phyloP scores from a whole-genome alignment of 2,888 invertebrate species.

The Eucera pruinosa region DNA sequence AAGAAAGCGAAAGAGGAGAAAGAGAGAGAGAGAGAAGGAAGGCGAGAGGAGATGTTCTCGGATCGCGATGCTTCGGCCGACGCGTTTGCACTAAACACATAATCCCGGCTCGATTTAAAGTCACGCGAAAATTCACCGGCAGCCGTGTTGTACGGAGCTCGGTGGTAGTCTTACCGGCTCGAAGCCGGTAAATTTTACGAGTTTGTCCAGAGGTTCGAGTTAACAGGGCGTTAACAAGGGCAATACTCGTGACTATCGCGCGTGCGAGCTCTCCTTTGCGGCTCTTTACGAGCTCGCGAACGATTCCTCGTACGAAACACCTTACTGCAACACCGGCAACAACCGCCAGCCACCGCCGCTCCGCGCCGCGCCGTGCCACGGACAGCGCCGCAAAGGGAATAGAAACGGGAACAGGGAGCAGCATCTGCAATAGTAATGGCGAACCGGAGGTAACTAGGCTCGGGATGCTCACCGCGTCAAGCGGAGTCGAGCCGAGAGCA shows the following conservation, averaged over 20 bases:
- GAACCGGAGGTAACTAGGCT: slow-evolving; percentile 9
- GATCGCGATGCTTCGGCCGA: slow-evolving; percentile 7
- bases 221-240: slow-evolving; percentile 73
- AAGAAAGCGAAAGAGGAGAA: background rate
- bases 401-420: slow-evolving; percentile 17
- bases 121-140: slow-evolving; percentile 58
- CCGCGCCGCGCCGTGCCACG: background rate
- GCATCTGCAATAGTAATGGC: slow-evolving; percentile 47
- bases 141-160: slow-evolving; percentile 28
- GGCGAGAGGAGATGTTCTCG: background rate
- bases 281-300: slow-evolving; percentile 73
- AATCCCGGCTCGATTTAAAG: slow-evolving; percentile 51
- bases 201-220: slow-evolving; percentile 73
- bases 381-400: slow-evolving; percentile 12
- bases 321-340: slow-evolving; percentile 24
- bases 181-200: slow-evolving; percentile 68
- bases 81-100: slow-evolving; percentile 53
- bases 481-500: background rate
- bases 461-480: background rate
- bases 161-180: slow-evolving; percentile 48
- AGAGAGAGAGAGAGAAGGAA: background rate
- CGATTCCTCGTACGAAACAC: slow-evolving; percentile 63
- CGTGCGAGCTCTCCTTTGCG: slow-evolving; percentile 66
- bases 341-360: slow-evolving; percentile 6
- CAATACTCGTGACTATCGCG: slow-evolving; percentile 71